Percentiles rank a stretch among this genome's conserved stretches.
Evolutionary conservation across 2,797 vertebrate genomes (phyloP).

Genomic region (Lepidocolaptes lacrymiger): DNA sequence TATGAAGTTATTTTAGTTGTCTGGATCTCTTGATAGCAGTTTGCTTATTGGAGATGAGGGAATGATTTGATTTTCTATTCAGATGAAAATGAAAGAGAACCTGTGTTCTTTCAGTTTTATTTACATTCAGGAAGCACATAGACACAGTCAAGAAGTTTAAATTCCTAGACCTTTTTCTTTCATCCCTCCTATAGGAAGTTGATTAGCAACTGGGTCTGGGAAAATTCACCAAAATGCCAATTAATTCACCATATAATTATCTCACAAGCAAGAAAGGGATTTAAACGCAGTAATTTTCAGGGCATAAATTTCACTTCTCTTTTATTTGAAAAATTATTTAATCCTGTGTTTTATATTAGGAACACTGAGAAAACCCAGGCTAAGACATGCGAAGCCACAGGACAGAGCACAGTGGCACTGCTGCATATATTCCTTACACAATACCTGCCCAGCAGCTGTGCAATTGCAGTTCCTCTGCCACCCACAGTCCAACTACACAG

Average conservation of each 20-base stretch:
- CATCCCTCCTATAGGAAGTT: neutral
- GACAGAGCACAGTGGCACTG: neutral
- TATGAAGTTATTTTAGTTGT: neutral
- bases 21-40: neutral
- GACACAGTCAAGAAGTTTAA: neutral
- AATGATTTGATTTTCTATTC: neutral
- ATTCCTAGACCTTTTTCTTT: slow-evolving; percentile 9
- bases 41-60: neutral
- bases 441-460: neutral
- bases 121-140: neutral
- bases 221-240: neutral
- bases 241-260: slow-evolving; percentile 14
- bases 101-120: neutral
- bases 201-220: neutral
- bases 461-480: neutral
- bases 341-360: neutral
- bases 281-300: slow-evolving; percentile 3
- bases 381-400: neutral
- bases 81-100: neutral
- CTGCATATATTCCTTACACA: fast-evolving
- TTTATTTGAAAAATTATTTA: slow-evolving; percentile 19
- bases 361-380: neutral
- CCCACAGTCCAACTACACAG: neutral
- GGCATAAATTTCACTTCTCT: neutral
- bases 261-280: neutral